Percentiles rank a stretch among this genome's conserved stretches.
These are phyloP conservation scores for Oncorhynchus clarkii DNA, from an alignment of 2,113 vertebrate genomes.

Conservation along the genomic window DNA sequence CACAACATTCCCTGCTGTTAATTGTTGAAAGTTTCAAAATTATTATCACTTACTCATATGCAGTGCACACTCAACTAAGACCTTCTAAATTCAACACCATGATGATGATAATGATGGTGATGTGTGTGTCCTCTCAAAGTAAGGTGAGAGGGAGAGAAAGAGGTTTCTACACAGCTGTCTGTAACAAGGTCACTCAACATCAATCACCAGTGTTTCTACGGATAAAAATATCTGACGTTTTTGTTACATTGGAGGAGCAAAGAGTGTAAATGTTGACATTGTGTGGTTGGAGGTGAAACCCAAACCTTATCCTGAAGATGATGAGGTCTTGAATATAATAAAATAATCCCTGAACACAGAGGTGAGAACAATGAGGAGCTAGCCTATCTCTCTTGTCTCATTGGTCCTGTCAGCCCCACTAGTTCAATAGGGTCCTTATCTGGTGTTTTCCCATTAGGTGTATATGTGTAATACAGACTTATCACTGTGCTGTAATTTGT, in stretches of 20 bases:
- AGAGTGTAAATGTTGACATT: neutral
- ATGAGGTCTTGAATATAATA: neutral
- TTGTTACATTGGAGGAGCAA: slow-evolving; percentile 18
- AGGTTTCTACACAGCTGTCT: slow-evolving; percentile 7
- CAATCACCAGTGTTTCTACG: slow-evolving; percentile 11
- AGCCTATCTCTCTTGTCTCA: slow-evolving; percentile 26
- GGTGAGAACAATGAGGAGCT: slow-evolving; percentile 14
- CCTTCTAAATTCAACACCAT: too few relatives aligned
- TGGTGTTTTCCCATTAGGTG: slow-evolving; percentile 45
- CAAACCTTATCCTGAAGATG: neutral
- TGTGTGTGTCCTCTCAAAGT: neutral
- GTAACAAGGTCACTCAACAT: slow-evolving; percentile 25
- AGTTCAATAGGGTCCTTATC: slow-evolving; percentile 42
- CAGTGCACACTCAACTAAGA: slow-evolving; percentile 6
- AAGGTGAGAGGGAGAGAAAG: neutral
- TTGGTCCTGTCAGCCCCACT: slow-evolving; percentile 34
- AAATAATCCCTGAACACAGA: neutral
- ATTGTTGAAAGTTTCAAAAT: neutral
- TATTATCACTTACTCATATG: neutral
- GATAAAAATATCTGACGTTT: slow-evolving; percentile 12
- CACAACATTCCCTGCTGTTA: neutral
- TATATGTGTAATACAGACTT: slow-evolving; percentile 48
- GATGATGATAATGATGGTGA: slow-evolving; percentile 12
- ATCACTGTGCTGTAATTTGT: slow-evolving; percentile 37
- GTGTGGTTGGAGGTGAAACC: neutral